Conservation (phyloP, 2,888 invertebrate species). For the Volucella inflata region DNA sequence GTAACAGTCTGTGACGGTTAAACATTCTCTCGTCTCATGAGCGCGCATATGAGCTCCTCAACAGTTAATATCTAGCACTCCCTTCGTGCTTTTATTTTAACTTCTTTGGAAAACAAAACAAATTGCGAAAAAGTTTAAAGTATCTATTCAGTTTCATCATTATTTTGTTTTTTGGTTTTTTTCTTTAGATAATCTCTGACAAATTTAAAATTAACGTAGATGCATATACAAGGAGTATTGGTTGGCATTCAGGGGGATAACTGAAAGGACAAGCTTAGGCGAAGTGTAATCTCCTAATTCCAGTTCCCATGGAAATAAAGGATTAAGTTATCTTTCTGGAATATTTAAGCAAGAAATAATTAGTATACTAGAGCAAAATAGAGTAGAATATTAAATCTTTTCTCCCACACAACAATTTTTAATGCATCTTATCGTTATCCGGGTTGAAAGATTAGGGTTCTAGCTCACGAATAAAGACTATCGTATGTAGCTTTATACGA, state of each 20-base stretch:
- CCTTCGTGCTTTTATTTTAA: background rate
- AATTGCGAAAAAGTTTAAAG: background rate
- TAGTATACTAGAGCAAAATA: constrained; percentile 1
- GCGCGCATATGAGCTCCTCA: constrained; percentile 11
- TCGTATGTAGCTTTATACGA: too few species aligned
- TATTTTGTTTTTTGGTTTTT: constrained; percentile 3
- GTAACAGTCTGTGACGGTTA: too few species aligned
- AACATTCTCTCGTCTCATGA: too few species aligned
- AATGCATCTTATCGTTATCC: background rate
- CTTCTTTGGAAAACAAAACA: background rate
- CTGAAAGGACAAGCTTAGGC: constrained; percentile 25
- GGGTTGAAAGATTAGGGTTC: constrained; percentile 4
- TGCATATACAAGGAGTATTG: background rate
- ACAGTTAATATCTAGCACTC: constrained; percentile 4
- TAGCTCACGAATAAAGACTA: constrained; percentile 4
- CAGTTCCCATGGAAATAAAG: constrained; percentile 48
- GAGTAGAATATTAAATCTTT: background rate
- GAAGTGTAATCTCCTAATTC: constrained; percentile 53
- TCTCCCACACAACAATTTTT: too few species aligned
- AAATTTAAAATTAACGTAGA: constrained; percentile 38
- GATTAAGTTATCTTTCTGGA: constrained; percentile 43
- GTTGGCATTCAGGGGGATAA: background rate
- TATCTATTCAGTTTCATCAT: background rate
- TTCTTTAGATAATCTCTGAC: constrained; percentile 23
- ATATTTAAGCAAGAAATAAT: constrained; percentile 32